These are phyloP conservation scores for Stichodactyla helianthus DNA, from an alignment of 64 coral and sea anemone species.

Conservation along the genomic window DNA sequence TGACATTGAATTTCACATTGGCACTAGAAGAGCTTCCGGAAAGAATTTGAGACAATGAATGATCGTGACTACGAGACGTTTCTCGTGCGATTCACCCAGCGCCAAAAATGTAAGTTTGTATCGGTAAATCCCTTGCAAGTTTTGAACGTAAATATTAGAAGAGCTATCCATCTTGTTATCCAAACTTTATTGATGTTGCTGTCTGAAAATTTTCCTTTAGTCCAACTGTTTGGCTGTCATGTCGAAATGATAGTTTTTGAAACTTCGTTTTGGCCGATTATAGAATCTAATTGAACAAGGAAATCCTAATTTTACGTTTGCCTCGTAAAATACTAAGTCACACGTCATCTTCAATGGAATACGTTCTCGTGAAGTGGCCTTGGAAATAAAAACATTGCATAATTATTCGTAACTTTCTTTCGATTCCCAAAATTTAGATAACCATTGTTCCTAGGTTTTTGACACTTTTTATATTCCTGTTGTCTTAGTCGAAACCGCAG, in stretches of 20 bases:
- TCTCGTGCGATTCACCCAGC: conserved; percentile 57
- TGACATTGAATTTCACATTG: background rate
- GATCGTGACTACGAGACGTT: conserved; percentile 37
- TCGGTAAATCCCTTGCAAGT: background rate
- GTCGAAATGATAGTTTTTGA: background rate
- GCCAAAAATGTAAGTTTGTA: conserved; percentile 61
- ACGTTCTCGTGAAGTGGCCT: background rate
- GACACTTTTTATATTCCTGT: conserved; percentile 4
- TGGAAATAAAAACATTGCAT: background rate
- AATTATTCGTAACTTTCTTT: background rate
- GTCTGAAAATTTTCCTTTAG: background rate
- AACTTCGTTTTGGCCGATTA: background rate
- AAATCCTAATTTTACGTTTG: background rate
- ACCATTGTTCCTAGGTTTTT: background rate
- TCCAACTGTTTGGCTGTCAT: background rate
- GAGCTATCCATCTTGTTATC: background rate
- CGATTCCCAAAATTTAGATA: background rate
- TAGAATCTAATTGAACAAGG: background rate
- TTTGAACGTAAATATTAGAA: conserved; percentile 11
- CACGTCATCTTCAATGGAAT: background rate
- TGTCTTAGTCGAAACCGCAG: conserved; percentile 9
- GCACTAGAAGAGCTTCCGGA: background rate
- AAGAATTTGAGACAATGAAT: background rate
- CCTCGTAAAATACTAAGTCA: background rate
- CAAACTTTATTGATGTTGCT: background rate